Evolutionary conservation across 2,797 vertebrate species (phyloP), one percentile per base, ranked within the genome.

Genomic region (Fratercula arctica): DNA sequence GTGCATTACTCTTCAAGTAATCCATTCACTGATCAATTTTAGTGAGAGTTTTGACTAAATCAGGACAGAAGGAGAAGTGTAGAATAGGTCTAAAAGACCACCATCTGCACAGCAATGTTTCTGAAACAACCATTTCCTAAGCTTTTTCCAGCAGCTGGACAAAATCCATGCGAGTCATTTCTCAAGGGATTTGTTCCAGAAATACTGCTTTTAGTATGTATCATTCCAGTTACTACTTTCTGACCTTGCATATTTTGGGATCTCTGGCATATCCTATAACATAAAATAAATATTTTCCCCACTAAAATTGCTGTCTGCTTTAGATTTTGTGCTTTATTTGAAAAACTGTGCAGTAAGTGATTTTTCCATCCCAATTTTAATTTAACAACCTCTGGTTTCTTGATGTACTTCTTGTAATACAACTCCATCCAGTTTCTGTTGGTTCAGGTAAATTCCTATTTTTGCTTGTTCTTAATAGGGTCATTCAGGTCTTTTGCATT

Each of bases 271-370:
- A 77, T 89, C 78, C 73, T 92, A 89, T 85, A 79, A 78, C 56
- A 91, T 89, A 89, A 96, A 90, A 85, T 68, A 79, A 92, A 89
- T 94, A 95, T 94, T 94, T 96, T 80, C 33, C 12, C 24, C 60
- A 70, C 53, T 94, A 68, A 95, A 90, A 45, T 76, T 72, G 23
- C 67, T 89, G 81, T 80, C 93, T 96, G 93, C 31, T 95, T 94
- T 92, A 85, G 53, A 91, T 93, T 94, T 87, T 72, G 56, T 81
- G 39, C 69, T 95, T 97, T 95, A 95, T 96, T 96, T 95, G 63
- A 82, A 94, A 95, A 96, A 87, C 53, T 88, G 70, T 88, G 57
- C 45, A 53, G 67, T 88, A 89, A 94, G 92, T 82, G 63, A 76
- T 90, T 96, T 93, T 90, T 84, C 81, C 6, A 0, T 45, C 59